Evolutionary conservation across 2,113 vertebrate genomes (phyloP).

Genomic region (Regulus satrapa): DNA sequence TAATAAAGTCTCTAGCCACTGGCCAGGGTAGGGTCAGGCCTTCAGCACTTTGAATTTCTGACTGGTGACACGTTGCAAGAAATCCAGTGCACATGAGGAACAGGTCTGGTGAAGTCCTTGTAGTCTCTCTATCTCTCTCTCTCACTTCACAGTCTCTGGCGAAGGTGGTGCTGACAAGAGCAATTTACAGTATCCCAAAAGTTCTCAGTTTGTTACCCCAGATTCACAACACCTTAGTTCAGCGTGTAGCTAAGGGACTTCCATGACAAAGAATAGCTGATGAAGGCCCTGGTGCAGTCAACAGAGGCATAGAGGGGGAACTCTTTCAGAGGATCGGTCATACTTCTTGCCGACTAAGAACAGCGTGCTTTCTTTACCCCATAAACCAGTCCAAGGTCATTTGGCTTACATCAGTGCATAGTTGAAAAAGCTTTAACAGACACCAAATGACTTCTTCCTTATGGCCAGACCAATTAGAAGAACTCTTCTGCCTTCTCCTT

Average conservation of each 20-base stretch:
- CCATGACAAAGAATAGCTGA: neutral
- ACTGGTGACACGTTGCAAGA: accelerated
- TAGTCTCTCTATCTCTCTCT: no score
- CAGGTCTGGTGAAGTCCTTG: no score
- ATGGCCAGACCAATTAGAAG: neutral
- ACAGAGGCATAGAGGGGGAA: neutral
- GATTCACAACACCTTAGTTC: neutral
- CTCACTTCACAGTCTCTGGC: no score
- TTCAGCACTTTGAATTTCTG: neutral
- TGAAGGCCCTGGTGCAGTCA: neutral
- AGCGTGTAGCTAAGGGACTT: neutral
- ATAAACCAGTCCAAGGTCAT: neutral
- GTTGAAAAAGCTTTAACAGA: neutral
- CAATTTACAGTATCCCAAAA: neutral
- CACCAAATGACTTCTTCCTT: neutral
- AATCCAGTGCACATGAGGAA: accelerated
- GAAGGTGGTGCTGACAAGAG: neutral
- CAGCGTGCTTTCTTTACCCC: neutral
- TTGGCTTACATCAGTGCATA: neutral
- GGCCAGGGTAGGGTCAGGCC: neutral
- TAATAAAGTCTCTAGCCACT: neutral
- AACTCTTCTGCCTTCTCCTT: neutral
- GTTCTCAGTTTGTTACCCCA: neutral
- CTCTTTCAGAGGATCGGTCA: neutral
- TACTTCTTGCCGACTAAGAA: neutral